phyloP scores from a whole-genome alignment of 1,140 invertebrate species.

The Neuroterus valhalla region DNA sequence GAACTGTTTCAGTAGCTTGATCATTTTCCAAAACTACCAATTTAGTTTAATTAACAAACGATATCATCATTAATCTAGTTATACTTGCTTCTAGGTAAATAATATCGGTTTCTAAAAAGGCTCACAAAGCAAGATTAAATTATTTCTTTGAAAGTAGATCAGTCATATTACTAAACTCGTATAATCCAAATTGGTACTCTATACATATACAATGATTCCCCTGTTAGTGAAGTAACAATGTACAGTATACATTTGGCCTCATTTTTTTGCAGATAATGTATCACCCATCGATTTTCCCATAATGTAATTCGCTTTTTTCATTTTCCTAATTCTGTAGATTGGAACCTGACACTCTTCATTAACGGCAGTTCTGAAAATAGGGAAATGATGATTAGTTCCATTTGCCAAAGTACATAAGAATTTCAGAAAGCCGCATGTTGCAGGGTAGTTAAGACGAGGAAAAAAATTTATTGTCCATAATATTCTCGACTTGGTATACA shows the following conservation, averaged over 20 bases:
- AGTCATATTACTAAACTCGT: no score
- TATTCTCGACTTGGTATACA: background rate
- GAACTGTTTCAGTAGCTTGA: no score
- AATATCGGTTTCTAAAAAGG: no score
- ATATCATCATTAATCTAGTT: no score
- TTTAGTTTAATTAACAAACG: no score
- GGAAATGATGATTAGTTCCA: background rate
- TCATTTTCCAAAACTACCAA: no score
- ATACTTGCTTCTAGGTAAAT: no score
- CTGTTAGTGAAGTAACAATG: conserved; percentile 11
- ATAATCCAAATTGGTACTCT: background rate
- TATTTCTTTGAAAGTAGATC: no score
- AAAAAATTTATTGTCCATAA: conserved; percentile 2
- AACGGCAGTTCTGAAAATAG: background rate
- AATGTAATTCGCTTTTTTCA: conserved; percentile 15
- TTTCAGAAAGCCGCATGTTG: conserved; percentile 18
- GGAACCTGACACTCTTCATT: background rate
- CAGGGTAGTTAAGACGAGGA: background rate
- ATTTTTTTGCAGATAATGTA: background rate
- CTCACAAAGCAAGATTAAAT: no score
- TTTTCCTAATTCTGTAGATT: background rate
- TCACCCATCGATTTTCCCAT: conserved; percentile 9
- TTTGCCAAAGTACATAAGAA: background rate
- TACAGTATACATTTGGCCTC: conserved; percentile 20
- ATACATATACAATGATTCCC: background rate